Base-by-base conservation (phyloP, 2,797 vertebrate genomes). In the Salmo trutta region DNA sequence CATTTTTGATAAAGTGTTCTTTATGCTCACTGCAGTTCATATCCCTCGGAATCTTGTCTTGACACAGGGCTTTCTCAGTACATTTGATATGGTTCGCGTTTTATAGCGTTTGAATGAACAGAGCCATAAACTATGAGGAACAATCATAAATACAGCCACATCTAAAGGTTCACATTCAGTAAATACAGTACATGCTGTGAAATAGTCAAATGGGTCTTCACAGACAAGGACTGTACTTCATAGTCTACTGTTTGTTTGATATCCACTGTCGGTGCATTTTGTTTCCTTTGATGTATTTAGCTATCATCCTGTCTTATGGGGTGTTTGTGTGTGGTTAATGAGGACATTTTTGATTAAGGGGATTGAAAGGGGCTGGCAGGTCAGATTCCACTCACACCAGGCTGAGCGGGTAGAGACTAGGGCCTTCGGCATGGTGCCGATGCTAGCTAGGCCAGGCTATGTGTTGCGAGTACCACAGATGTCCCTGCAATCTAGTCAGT, bases 1-100 rank as follows among this genome's bases (percentile, higher is more conserved):
- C 2, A 54, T 53, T 52, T 72, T 29, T 16, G 70, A 72, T 53
- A 24, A 73, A 19, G 71, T 56, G 51, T 73, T 73, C 71, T 54
- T 73, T n/a, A 16, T 33, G 53, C 29, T 56, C 29, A 8, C 71
- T 56, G 7, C 14, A 54, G 15, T 54, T 67, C 29, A 27, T 5
- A 67, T 2, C 15, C 15, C 5, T 19, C 15, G 6, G 6, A 31
- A 16, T 67, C 31, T 36, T 16, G 14, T 33, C 66, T 3, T 17
- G 27, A 33, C 15, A 31, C 29, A 33, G 65, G 31, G 21, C 21
- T 67, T 31, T 31, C 16, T 67, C 29, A 16, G 15, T 27, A 66
- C n/a, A n/a, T n/a, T 24, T 66, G 10, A 66, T n/a, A 14, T 66
- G 7, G 1, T 31, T 2, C 5, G 14, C 27, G 33, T 29, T 7